Conservation (phyloP, 1,140 invertebrate genomes). For the Berghia stephanieae region DNA sequence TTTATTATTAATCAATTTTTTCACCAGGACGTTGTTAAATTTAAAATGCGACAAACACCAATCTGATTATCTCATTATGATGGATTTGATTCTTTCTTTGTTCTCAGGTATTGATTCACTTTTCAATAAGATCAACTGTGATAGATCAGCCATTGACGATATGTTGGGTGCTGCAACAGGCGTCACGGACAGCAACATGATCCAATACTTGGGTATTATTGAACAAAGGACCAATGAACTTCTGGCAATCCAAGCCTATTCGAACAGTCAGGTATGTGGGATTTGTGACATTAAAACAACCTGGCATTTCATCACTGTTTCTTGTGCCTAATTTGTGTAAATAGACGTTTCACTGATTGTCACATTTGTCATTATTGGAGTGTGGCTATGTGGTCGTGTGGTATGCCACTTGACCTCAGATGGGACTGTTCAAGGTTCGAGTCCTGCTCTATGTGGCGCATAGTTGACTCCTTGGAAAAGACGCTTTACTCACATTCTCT, state of each 20-base stretch:
- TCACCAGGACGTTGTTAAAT: neutral
- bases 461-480: no score
- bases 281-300: neutral
- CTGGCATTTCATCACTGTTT: neutral
- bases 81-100: no score
- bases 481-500: no score
- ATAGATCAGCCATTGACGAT: constrained; percentile 63
- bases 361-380: no score
- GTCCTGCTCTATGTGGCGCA: no score
- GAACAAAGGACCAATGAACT: constrained; percentile 67
- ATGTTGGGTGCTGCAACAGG: constrained; percentile 64
- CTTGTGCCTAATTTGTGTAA: neutral
- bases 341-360: no score
- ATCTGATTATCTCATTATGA: no score
- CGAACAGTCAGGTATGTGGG: no score
- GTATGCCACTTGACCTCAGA: no score
- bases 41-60: no score
- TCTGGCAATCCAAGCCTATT: constrained; percentile 60
- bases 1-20: constrained; percentile 8
- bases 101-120: constrained; percentile 63
- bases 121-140: constrained; percentile 66
- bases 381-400: no score
- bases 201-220: constrained; percentile 67
- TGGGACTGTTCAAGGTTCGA: no score
- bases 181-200: constrained; percentile 65